Conservation (phyloP, 2,113 vertebrate species). For the Paralichthys olivaceus region DNA sequence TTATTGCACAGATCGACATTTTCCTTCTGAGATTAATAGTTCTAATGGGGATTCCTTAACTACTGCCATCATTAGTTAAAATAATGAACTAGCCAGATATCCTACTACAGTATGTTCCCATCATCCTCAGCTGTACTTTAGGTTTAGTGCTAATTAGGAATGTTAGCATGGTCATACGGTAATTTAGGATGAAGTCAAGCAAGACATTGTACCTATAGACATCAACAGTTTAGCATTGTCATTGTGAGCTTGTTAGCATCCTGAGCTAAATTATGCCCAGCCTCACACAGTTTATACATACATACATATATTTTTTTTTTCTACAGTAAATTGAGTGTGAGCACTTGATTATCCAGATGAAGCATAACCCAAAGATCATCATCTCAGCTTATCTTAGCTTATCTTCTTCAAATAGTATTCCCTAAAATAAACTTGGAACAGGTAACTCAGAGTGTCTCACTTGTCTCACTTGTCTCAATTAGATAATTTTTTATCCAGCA, state of each 20-base stretch:
- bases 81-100: neutral
- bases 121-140: neutral
- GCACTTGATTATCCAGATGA: neutral
- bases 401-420: neutral
- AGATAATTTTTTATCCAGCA: constrained; percentile 22
- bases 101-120: no score
- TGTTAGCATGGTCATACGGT: neutral
- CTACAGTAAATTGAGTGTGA: neutral
- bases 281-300: no score
- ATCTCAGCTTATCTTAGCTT: neutral
- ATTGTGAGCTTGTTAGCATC: neutral
- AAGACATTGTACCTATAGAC: neutral
- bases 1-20: neutral
- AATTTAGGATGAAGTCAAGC: neutral
- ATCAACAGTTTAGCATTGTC: neutral
- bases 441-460: neutral
- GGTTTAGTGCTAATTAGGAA: neutral
- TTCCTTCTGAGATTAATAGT: neutral
- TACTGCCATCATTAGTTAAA: neutral
- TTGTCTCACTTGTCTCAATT: neutral
- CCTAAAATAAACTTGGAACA: constrained; percentile 12
- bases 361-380: neutral
- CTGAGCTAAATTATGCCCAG: neutral
- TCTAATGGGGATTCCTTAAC: neutral
- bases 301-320: neutral